Base-by-base conservation (phyloP, 2,113 vertebrate species). In the Strix uralensis region DNA sequence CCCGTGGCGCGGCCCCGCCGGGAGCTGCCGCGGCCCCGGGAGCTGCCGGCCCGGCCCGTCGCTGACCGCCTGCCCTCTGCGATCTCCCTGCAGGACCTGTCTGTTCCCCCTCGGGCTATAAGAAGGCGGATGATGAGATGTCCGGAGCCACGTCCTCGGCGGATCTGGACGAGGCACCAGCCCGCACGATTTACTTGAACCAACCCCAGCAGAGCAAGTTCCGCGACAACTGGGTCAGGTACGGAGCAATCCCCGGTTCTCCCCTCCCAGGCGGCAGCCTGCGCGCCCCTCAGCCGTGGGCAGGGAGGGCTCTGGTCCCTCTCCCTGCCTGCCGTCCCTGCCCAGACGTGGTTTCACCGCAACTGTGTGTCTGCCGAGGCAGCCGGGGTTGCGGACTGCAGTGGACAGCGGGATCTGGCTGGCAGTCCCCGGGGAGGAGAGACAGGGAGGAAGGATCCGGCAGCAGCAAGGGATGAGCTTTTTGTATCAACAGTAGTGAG, bases 101-200 rank as follows among this genome's bases (percentile, higher is more conserved):
- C 94, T 99, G 99, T 98, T 99, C 99, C 95, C 98, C 99, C 95
- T 96, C 98, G 96, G 99, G 99, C 93, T 99, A 99, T 94, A 99
- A 98, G 98, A 99, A 99, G 98, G 99, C 99, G 97, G 99, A 99
- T 93, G 99, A 99, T 99, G 99, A 99, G 99, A 99, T 99, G 99
- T 99, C 99, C 98, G 99, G 99, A 95, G 98, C 99, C 97, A 99
- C 99, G 97, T 99, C 99, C 95, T 98, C 99, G 97, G 99, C 98
- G 97, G 99, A 99, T 96, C 98, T 98, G 96, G 93, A 98, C 98
- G 99, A 99, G 95, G 98, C 98, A 82, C 98, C 99, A 74, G 98
- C 99, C 96, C 98, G 99, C 97, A 98, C 98, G 96, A 99, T 99
- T 98, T 98, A 99, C 97, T 98, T 99, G 98, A 99, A 99, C 98